Conservation (phyloP, 2,797 vertebrate species). For the Okamejei kenojei region DNA sequence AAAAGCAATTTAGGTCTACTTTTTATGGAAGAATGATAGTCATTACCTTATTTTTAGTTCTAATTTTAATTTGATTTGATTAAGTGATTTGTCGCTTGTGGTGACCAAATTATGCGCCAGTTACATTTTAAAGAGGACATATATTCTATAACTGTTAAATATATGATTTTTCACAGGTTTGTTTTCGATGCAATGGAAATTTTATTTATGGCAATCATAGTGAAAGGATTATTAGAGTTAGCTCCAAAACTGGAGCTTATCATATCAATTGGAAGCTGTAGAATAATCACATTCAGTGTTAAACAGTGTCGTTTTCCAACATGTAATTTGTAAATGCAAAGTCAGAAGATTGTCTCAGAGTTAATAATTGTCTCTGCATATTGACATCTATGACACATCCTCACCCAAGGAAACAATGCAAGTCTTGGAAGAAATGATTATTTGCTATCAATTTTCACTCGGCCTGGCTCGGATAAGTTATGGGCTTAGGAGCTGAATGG, state of each 20-base stretch:
- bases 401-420: no score
- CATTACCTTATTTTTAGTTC: slow-evolving; percentile 1
- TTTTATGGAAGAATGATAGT: slow-evolving; percentile 8
- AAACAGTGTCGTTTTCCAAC: background rate
- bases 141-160: background rate
- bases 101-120: background rate
- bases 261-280: background rate
- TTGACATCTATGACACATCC: background rate
- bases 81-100: background rate
- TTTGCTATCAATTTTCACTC: no score
- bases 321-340: background rate
- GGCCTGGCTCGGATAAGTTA: no score
- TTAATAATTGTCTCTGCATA: background rate
- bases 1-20: slow-evolving; percentile 25
- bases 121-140: background rate
- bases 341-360: background rate
- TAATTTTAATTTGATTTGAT: slow-evolving; percentile 6
- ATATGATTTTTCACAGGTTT: background rate
- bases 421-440: no score
- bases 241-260: background rate
- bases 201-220: background rate
- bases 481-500: no score
- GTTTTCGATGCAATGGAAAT: background rate
- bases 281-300: background rate
- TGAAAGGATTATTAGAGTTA: no score